These are phyloP conservation scores for Arctia plantaginis DNA, from an alignment of 2,888 invertebrate species.

Conservation along the genomic window DNA sequence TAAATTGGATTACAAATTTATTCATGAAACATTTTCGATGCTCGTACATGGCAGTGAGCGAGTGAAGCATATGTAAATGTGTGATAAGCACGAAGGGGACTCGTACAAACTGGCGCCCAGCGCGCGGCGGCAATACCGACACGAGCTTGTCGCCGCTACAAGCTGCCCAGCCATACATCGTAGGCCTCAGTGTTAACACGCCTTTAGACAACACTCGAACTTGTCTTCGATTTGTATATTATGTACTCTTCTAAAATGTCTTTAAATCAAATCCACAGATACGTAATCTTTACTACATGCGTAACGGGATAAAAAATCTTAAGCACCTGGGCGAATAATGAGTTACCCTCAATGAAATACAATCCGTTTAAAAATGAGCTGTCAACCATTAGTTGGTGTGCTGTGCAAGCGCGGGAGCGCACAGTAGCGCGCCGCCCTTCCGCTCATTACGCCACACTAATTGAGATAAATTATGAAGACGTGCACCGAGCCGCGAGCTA, in stretches of 20 bases:
- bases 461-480: conserved; percentile 85
- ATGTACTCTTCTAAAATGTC: background rate
- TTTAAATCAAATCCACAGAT: conserved; percentile 19
- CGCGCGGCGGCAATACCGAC: conserved; percentile 40
- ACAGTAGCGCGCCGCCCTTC: conserved; percentile 70
- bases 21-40: conserved; percentile 85
- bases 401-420: conserved; percentile 46
- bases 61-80: conserved; percentile 84
- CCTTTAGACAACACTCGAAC: conserved; percentile 58
- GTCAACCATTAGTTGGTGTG: conserved; percentile 53
- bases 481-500: conserved; percentile 76
- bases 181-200: conserved; percentile 71
- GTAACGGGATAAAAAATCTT: background rate
- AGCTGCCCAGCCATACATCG: conserved; percentile 38
- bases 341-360: conserved; percentile 34
- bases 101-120: conserved; percentile 60
- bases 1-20: conserved; percentile 84
- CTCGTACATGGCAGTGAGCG: conserved; percentile 77
- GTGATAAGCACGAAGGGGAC: conserved; percentile 79
- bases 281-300: background rate
- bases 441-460: conserved; percentile 82
- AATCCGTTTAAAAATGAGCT: conserved; percentile 52
- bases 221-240: conserved; percentile 36
- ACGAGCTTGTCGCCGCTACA: conserved; percentile 41
- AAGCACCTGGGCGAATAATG: conserved; percentile 6